Percentiles rank a stretch among this genome's conserved stretches.
These are phyloP conservation scores for Allophyes oxyacanthae DNA, from an alignment of 2,888 invertebrate species.

Conservation along the genomic window DNA sequence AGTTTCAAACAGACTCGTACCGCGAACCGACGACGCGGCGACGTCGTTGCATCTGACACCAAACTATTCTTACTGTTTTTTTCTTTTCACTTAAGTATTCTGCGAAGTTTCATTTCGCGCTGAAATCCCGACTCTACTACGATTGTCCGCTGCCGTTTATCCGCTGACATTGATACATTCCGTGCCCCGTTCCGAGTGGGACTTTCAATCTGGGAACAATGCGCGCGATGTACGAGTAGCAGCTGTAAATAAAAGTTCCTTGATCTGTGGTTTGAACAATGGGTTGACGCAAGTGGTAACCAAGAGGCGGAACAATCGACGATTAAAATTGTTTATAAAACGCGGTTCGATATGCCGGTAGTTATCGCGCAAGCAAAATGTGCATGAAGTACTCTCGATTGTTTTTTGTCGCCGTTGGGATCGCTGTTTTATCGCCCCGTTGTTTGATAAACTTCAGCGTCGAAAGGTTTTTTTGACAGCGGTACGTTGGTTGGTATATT, in stretches of 20 bases:
- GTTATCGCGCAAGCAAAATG: slow-evolving; percentile 67
- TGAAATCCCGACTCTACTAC: slow-evolving; percentile 66
- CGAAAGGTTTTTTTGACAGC: slow-evolving; percentile 14
- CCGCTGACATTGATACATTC: slow-evolving; percentile 76
- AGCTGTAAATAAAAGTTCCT: slow-evolving; percentile 64
- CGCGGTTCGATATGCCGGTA: slow-evolving; percentile 72
- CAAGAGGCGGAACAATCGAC: slow-evolving; percentile 82
- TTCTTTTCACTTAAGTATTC: slow-evolving; percentile 79
- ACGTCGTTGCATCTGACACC: slow-evolving; percentile 85
- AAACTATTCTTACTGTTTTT: slow-evolving; percentile 75
- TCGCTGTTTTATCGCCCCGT: slow-evolving; percentile 51
- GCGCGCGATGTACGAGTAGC: slow-evolving; percentile 66
- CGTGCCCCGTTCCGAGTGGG: slow-evolving; percentile 62
- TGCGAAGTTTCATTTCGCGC: slow-evolving; percentile 78
- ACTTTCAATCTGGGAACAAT: slow-evolving; percentile 70
- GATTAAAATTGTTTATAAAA: slow-evolving; percentile 86
- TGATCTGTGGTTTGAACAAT: slow-evolving; percentile 74
- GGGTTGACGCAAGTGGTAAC: slow-evolving; percentile 74
- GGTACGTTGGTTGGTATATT: too few relatives aligned
- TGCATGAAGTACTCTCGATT: slow-evolving; percentile 52
- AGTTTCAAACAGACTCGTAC: slow-evolving; percentile 77
- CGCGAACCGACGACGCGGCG: slow-evolving; percentile 62
- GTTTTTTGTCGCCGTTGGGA: slow-evolving; percentile 56
- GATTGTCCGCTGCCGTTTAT: slow-evolving; percentile 69
- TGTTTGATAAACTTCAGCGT: slow-evolving; percentile 51